Conservation (phyloP, 2,797 vertebrate species). For the Toxotes lorentzi region DNA sequence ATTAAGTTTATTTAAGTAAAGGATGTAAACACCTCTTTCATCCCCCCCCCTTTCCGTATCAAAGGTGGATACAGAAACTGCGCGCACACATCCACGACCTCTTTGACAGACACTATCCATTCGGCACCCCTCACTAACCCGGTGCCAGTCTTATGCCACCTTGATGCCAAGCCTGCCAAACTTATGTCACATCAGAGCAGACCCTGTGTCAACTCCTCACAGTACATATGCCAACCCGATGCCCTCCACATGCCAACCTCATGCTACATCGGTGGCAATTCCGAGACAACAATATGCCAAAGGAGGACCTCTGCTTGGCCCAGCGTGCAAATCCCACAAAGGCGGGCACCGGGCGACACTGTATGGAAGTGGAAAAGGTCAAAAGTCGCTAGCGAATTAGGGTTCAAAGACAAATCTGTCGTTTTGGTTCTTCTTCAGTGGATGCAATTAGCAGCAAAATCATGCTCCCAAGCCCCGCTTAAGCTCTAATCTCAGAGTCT, state of each 20-base stretch:
- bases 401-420: conserved; percentile 72
- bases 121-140: conserved; percentile 69
- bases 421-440: conserved; percentile 75
- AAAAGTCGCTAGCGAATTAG: conserved; percentile 68
- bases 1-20: conserved; percentile 7
- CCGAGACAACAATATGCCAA: conserved; percentile 73
- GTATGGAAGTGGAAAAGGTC: conserved; percentile 70
- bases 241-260: conserved; percentile 78
- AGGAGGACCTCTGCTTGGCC: conserved; percentile 65
- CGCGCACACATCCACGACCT: conserved; percentile 40
- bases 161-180: conserved; percentile 79
- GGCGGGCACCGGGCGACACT: conserved; percentile 30
- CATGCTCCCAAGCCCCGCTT: conserved; percentile 62
- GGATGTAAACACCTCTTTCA: neutral
- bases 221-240: conserved; percentile 75
- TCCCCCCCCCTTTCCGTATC: conserved; percentile 1
- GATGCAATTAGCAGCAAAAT: conserved; percentile 78
- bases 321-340: conserved; percentile 40
- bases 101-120: conserved; percentile 59
- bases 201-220: conserved; percentile 75
- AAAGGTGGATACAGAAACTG: conserved; percentile 4
- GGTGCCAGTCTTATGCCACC: conserved; percentile 75
- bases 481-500: conserved; percentile 77
- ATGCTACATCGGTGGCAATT: conserved; percentile 73
- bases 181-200: conserved; percentile 77